Base-by-base conservation (phyloP, 1,140 invertebrate genomes). In the Lordiphosa stackelbergi region DNA sequence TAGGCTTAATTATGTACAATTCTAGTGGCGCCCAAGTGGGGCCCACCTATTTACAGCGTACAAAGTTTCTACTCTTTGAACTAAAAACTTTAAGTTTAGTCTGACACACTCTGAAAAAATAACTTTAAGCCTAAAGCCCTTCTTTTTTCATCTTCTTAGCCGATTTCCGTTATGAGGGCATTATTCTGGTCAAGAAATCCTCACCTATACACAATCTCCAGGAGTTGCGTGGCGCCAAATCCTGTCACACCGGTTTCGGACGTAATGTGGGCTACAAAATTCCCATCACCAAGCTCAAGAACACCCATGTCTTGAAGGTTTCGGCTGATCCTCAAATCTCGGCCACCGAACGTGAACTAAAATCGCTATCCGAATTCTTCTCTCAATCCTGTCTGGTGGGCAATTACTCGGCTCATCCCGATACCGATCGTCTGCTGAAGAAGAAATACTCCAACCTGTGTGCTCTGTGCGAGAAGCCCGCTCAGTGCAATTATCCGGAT, bases 191-290 rank as follows among this genome's bases (percentile, higher is more conserved):
- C 0, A 92, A 92, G 75, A 94, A 94, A 57, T 90, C 91, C 40
- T 88, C 92, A 2, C 79, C 91, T 0, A 92, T 95, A 38, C 90
- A 90, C 46, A 91, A 88, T 22, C 85, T 94, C 10, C 88, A 91
- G 48, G 91, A 92, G 46, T 85, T 95, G 13, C 91, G 91, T 47
- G 93, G 93, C 5, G 88, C 93, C 31, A 93, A 92, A 64, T 95
- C 94, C 2, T 95, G 94, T 77, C 94, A 95, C 79, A 94, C 94
- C 0, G 94, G 93, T 1, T 91, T 94, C 31, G 93, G 93, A 22
- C 90, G 93, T 53, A 95, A 94, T 70, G 93, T 94, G 8, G 94
- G 94, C 16, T 95, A 95, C 88, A 93, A 94, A 65, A 92, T 93
- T 48, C 93, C 91, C 1, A 88, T 93, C n/a, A 91, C 92, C 0